Conservation (phyloP, 2,113 vertebrate genomes). For the Deroptyus accipitrinus region DNA sequence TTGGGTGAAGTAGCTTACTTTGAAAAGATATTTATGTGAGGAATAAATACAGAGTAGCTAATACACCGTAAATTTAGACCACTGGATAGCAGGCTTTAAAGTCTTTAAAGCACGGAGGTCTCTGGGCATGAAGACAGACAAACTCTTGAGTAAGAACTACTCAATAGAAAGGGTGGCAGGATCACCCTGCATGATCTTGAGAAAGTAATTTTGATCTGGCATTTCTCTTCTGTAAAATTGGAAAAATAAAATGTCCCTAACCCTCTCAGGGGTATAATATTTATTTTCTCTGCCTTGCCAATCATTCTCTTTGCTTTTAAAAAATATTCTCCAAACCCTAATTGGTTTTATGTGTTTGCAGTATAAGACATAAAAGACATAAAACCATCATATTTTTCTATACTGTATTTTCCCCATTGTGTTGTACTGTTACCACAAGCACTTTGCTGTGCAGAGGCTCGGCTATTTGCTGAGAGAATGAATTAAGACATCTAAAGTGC, state of each 20-base stretch:
- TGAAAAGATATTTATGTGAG: conserved; percentile 44
- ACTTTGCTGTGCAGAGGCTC: background rate
- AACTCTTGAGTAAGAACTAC: conserved; percentile 19
- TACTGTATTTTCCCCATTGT: conserved; percentile 41
- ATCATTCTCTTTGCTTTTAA: conserved; percentile 37
- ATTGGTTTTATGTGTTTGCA: conserved; percentile 61
- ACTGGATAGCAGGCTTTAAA: background rate
- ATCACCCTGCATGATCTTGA: conserved; percentile 40
- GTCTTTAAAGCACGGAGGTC: background rate
- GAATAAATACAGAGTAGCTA: conserved; percentile 46
- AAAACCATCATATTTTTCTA: conserved; percentile 33
- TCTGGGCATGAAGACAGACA: background rate
- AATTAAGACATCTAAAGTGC: conserved; percentile 17
- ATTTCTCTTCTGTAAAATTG: background rate
- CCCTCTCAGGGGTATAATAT: background rate
- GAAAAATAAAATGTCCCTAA: conserved; percentile 10
- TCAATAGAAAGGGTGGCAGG: conserved; percentile 52
- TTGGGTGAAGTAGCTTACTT: conserved; percentile 51
- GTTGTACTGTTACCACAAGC: background rate
- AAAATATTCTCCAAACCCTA: conserved; percentile 50
- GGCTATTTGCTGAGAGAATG: conserved; percentile 18
- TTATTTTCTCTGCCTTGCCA: conserved; percentile 43
- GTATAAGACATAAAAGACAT: conserved; percentile 48
- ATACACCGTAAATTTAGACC: conserved; percentile 9
- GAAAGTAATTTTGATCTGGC: conserved; percentile 57